These are phyloP conservation scores for Adineta ricciae DNA, from an alignment of 2,888 invertebrate genomes.

Conservation along the genomic window DNA sequence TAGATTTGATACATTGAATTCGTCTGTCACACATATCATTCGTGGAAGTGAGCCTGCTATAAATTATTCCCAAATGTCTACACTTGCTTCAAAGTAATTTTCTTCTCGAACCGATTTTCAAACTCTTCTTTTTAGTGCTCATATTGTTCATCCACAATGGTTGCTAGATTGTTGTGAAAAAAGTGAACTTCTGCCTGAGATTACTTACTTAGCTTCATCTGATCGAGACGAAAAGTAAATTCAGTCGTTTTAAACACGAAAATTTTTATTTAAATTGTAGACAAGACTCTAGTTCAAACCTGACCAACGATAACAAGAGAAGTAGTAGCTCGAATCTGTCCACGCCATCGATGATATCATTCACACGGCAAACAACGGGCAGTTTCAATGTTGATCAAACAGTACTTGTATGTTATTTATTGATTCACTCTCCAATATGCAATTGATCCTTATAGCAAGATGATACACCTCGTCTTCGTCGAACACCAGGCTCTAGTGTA, in stretches of 20 bases:
- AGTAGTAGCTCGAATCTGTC: neutral
- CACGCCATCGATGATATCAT: neutral
- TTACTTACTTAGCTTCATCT: neutral
- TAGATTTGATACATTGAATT: constrained; percentile 26
- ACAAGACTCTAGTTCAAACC: neutral
- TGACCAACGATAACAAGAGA: neutral
- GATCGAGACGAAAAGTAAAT: neutral
- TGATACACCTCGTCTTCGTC: neutral
- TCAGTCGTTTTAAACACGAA: neutral
- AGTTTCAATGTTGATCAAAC: constrained; percentile 17
- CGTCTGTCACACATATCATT: constrained; percentile 32
- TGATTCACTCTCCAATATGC: neutral
- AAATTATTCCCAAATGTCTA: neutral
- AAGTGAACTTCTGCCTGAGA: neutral
- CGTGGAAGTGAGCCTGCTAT: neutral
- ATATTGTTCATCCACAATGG: constrained; percentile 18
- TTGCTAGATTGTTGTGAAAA: constrained; percentile 15
- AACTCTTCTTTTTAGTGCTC: neutral
- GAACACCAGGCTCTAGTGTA: neutral
- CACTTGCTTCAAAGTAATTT: neutral
- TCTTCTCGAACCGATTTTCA: neutral
- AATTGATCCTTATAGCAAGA: neutral
- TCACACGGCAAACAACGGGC: neutral
- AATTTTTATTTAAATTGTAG: neutral
- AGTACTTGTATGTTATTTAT: neutral